phyloP scores from a whole-genome alignment of 1,140 invertebrate species.

The Anastrepha obliqua region DNA sequence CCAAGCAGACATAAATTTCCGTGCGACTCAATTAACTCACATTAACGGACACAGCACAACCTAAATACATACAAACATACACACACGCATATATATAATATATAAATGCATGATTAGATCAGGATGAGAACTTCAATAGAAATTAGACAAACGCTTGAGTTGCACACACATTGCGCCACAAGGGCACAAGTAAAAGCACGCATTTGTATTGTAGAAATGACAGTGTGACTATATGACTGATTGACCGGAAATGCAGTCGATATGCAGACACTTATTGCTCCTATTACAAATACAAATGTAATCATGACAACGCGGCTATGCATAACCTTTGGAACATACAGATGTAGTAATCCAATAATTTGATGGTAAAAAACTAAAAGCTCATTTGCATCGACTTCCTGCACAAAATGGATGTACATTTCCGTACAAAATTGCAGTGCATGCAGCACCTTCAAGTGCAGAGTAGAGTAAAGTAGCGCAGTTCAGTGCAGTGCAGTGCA shows the following conservation, averaged over 20 bases:
- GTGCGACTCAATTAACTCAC: conserved; percentile 40
- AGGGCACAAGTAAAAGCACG: neutral
- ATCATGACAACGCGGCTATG: neutral
- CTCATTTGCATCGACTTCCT: conserved; percentile 73
- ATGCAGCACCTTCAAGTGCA: neutral
- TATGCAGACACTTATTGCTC: conserved; percentile 47
- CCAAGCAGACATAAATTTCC: conserved; percentile 36
- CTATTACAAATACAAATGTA: neutral
- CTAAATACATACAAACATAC: neutral
- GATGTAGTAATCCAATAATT: conserved; percentile 41
- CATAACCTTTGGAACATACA: neutral
- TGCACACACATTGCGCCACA: too few relatives aligned
- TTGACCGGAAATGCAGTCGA: conserved; percentile 50
- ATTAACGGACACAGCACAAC: conserved; percentile 14
- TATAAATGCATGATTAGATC: neutral
- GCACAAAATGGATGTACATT: conserved; percentile 73
- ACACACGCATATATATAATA: neutral
- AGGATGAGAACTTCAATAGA: conserved; percentile 9
- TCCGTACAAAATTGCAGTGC: conserved; percentile 59
- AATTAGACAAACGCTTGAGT: conserved; percentile 10
- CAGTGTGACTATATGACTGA: neutral
- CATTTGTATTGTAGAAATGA: neutral
- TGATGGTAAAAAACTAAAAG: conserved; percentile 69
- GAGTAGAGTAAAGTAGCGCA: neutral
- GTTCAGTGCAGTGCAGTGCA: neutral